A percentile compares a stretch with the other conserved stretches of the same genome.
Evolutionary conservation across 2,888 invertebrate species (phyloP).

Genomic region (Argyra leucocephala): DNA sequence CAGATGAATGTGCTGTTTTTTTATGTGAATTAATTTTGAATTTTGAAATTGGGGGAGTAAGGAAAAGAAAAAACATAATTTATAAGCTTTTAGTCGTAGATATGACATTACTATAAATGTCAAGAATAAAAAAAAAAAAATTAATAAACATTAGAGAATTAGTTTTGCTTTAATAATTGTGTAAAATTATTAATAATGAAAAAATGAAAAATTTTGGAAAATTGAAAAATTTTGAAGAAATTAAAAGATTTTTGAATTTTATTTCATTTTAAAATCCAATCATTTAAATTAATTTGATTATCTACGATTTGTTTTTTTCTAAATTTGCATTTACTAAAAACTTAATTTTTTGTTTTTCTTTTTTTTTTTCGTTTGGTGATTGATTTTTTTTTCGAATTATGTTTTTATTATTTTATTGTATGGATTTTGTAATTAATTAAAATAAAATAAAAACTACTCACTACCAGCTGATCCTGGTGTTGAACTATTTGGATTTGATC

Average conservation of each 20-base stretch:
- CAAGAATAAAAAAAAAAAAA: too few relatives aligned
- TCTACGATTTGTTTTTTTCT: neutral
- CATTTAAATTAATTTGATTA: neutral
- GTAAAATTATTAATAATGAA: too few relatives aligned
- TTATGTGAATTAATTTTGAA: slow-evolving; percentile 23
- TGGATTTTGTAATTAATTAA: too few relatives aligned
- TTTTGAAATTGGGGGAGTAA: neutral
- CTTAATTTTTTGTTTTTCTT: neutral
- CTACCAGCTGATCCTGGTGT: neutral
- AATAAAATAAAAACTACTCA: neutral
- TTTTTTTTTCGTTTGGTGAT: neutral
- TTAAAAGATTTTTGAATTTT: too few relatives aligned
- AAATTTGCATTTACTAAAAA: neutral
- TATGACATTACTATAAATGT: neutral
- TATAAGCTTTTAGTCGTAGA: neutral
- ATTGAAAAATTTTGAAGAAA: too few relatives aligned
- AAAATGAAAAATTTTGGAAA: too few relatives aligned
- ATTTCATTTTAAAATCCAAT: too few relatives aligned
- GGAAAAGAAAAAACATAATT: neutral
- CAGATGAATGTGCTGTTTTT: slow-evolving; percentile 27
- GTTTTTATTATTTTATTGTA: too few relatives aligned
- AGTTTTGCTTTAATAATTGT: too few relatives aligned
- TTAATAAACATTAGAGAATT: too few relatives aligned
- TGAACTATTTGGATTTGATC: slow-evolving; percentile 26
- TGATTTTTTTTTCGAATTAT: too few relatives aligned